Base-by-base conservation (phyloP, 2,113 vertebrate genomes). In the Colistium nudipinnis region DNA sequence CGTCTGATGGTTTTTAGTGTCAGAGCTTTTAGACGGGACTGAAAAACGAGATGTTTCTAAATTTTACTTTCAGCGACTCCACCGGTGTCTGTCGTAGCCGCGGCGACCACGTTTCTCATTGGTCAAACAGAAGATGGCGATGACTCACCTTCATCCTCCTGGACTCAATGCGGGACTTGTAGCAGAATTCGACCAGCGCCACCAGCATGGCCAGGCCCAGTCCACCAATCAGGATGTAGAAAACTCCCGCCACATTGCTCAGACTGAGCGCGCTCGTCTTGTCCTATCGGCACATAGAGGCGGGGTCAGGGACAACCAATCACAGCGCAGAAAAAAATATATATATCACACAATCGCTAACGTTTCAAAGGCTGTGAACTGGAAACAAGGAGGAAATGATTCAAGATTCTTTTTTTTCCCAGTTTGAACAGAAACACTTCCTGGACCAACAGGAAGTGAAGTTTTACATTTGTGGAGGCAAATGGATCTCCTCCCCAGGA, bases 121-220 rank as follows among this genome's bases (percentile, higher is more conserved):
- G n/a, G n/a, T n/a, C n/a, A n/a, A 36, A 36, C 35, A 36, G 35
- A 36, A 2, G 35, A 6, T 36, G 2, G 7, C 12, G 7, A 36
- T 36, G 9, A 57, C 93, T 92, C 92, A 99, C 97, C 97, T 98
- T 98, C 97, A 99, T 99, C 82, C 96, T 90, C 70, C 94, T 94
- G 13, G 98, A 97, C 92, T 99, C 97, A 33, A 96, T 95, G 74
- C 97, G 93, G 45, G 97, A 99, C 91, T 99, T 99, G 95, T 99
- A 99, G 94, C 98, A 99, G 94, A 99, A 99, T 92, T 99, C 98
- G 71, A 99, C 95, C 92, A 99, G 94, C 60, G 98, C 97, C 90
- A 99, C 98, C 85, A 99, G 92, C 98, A 99, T 99, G 90, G 98
- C 98, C 81, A 99, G 90, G 14, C 98, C 97, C 61, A 99, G 94